Conservation (phyloP, 2,113 vertebrate species). For the Antigone vipio region DNA sequence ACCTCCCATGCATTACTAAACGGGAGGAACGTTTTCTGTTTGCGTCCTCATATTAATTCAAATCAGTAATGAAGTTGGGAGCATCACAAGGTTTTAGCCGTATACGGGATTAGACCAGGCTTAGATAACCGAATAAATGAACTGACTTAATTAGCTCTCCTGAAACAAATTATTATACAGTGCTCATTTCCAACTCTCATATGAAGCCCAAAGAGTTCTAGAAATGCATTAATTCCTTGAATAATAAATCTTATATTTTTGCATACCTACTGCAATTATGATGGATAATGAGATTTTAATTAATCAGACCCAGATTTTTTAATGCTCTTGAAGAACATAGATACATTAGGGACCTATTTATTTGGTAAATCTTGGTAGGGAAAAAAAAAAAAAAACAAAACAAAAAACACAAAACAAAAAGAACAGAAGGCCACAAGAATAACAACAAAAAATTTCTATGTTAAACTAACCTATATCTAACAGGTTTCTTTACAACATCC, state of each 20-base stretch:
- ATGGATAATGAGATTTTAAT: slow-evolving; percentile 77
- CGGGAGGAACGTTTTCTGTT: background rate
- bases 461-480: background rate
- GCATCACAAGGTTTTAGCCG: slow-evolving; percentile 8
- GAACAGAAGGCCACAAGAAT: background rate
- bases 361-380: background rate
- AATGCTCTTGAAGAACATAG: slow-evolving; percentile 13
- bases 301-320: slow-evolving; percentile 66
- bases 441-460: background rate
- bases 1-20: background rate
- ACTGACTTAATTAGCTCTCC: slow-evolving; percentile 63
- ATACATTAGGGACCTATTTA: slow-evolving; percentile 29
- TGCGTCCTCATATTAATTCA: slow-evolving; percentile 9
- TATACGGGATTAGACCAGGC: background rate
- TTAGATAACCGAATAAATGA: slow-evolving; percentile 64
- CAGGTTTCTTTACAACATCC: background rate
- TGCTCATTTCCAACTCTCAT: slow-evolving; percentile 63
- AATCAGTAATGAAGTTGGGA: slow-evolving; percentile 42
- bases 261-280: slow-evolving; percentile 64
- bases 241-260: slow-evolving; percentile 63
- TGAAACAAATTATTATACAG: slow-evolving; percentile 70
- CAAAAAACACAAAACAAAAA: background rate
- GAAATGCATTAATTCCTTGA: slow-evolving; percentile 73
- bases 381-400: too few relatives aligned
- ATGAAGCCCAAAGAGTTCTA: slow-evolving; percentile 56